Percentiles rank a stretch among this genome's conserved stretches.
These are phyloP conservation scores for Macquaria australasica DNA, from an alignment of 2,113 vertebrate genomes.

Conservation along the genomic window DNA sequence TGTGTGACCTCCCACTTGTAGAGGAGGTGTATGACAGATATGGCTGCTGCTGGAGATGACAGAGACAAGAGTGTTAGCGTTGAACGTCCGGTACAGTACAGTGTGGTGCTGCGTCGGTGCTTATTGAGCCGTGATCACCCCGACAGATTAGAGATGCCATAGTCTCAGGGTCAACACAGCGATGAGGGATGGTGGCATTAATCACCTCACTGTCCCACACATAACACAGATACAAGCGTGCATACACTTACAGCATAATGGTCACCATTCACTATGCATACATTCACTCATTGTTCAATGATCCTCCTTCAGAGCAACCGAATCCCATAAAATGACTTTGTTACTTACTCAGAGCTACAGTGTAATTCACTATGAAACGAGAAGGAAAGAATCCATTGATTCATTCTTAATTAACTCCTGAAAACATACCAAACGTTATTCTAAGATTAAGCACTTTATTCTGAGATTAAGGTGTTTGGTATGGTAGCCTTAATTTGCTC, in stretches of 20 bases:
- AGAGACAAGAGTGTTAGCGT: not conserved
- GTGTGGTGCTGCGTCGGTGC: not conserved
- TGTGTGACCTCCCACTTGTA: not conserved
- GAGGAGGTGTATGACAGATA: constrained; percentile 5
- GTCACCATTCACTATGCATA: not conserved
- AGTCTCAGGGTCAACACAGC: not conserved
- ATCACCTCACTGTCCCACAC: not conserved
- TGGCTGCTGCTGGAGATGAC: constrained; percentile 2
- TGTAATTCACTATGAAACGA: no score
- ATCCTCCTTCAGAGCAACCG: no score
- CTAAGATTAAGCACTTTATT: no score
- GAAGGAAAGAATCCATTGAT: no score
- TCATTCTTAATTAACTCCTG: no score
- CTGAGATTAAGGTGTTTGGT: no score
- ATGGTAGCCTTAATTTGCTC: no score
- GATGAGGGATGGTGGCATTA: not conserved
- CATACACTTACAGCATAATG: not conserved
- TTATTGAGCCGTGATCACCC: not conserved
- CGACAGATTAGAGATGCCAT: constrained; percentile 8
- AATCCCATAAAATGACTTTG: no score
- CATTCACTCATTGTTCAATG: not conserved
- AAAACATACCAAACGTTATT: no score
- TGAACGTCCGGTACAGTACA: not conserved
- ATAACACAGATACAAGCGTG: not conserved
- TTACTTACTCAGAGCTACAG: no score